Base-by-base conservation (phyloP, 2,113 vertebrate species). In the Bombycilla garrulus region DNA sequence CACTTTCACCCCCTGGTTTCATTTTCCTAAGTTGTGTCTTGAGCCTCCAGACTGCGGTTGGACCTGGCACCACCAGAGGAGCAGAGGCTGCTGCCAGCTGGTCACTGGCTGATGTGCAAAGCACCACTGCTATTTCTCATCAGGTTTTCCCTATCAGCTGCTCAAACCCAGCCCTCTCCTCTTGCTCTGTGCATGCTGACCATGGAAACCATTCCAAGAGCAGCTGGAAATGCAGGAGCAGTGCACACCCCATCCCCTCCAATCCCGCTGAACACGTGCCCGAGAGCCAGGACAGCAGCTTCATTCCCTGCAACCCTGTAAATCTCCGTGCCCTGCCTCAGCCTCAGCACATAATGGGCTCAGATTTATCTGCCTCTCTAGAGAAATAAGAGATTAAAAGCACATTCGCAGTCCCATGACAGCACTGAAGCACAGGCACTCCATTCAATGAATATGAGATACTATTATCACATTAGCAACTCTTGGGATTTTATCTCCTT, bases 321-420 rank as follows among this genome's bases (percentile, higher is more conserved):
- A 69, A 92, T 84, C 88, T 42, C 80, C 15, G 56, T 36, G 86
- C 56, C 80, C 69, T 93, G 65, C 67, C 77, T 86, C 82, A 64
- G 73, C 48, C 85, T 31, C 76, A 40, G 69, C 9, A 1, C 25
- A 28, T 67, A 88, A 93, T 21, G 44, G 88, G 56, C 12, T 88
- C 80, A 92, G 77, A 92, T 93, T 95, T 94, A 94, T 95, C 91
- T 93, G 77, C 33, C 88, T 92, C 91, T 88, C 95, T 23, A 48
- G 83, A 93, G 92, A 86, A 90, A 81, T 56, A 88, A 72, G 77
- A 89, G 77, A 95, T 94, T 93, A 92, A 93, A 96, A 96, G 96
- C 80, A 65, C 92, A 87, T 92, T 92, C 19, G 4, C 60, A 67
- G 91, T 81, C 92, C 82, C 61, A 19, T 44, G 88, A 62, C 95